Base-by-base conservation (phyloP, 2,888 invertebrate species). In the Heliothis peltigera region DNA sequence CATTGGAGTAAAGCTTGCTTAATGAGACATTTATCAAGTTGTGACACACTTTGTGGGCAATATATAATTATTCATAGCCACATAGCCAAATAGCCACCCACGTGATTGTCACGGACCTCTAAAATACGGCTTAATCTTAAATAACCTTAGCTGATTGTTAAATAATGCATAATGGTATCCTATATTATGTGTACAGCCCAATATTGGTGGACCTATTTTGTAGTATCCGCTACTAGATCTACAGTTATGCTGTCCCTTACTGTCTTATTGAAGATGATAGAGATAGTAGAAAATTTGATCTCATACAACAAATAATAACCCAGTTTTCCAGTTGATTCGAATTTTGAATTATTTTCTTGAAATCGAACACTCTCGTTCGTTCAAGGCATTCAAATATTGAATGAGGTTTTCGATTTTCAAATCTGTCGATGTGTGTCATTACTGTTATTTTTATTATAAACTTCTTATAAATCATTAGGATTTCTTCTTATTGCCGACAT, bases 21-120 rank as follows among this genome's bases (percentile, higher is more conserved):
- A 75, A 84, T 74, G 66, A 66, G 60, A 57, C 58, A 77, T 82
- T 75, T 70, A 77, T 79, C 75, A 80, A 22, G 67, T 77, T 75
- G 70, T 57, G 74, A 74, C 74, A 73, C 55, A 47, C 46, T 25
- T 44, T 51, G 35, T 55, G 56, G 22, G 75, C 19, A 46, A 32
- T 79, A 44, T 54, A 67, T 77, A 69, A 77, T 70, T 74, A 80
- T 62, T 57, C 28, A 35, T 42, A 57, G 18, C 25, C 25, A 25
- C 25, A 25, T 25, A 25, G 39, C 39, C 39, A 39, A 39, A 39
- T 8, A 39, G 12, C 54, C 73, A 21, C 82, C 79, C 48, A 79
- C 79, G 19, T 28, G 48, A 51, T 25, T 64, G 63, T 64, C 64
- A 59, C 19, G 46, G 53, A 46, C 57, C 49, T 54, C 55, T 35